Conservation (phyloP, 2,888 invertebrate species). For the Ypsolopha sequella region DNA sequence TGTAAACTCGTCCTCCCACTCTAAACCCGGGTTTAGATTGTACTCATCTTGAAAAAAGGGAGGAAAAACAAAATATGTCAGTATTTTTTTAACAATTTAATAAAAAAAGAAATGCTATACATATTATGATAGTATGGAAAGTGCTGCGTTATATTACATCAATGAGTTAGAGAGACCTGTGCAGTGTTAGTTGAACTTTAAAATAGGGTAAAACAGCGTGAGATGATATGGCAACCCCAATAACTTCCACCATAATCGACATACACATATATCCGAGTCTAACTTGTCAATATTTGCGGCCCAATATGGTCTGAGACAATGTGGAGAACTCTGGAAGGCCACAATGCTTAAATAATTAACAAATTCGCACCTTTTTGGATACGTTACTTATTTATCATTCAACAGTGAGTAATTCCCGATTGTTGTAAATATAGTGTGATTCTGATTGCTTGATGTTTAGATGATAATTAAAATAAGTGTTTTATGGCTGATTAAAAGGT, state of each 20-base stretch:
- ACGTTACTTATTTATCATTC: background rate
- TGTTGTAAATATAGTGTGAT: background rate
- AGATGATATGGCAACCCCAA: slow-evolving; percentile 60
- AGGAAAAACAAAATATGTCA: slow-evolving; percentile 71
- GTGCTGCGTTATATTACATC: no score
- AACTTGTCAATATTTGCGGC: slow-evolving; percentile 27
- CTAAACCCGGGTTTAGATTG: slow-evolving; percentile 99
- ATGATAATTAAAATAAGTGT: no score
- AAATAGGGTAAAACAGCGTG: slow-evolving; percentile 51
- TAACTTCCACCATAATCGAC: slow-evolving; percentile 58
- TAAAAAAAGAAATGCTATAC: slow-evolving; percentile 50
- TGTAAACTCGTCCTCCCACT: slow-evolving; percentile 99
- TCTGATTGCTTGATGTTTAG: background rate
- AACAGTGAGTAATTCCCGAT: background rate
- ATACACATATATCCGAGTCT: slow-evolving; percentile 36
- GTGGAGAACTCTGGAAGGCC: slow-evolving; percentile 73
- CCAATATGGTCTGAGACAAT: slow-evolving; percentile 45
- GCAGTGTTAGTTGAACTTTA: slow-evolving; percentile 63
- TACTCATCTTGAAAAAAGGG: slow-evolving; percentile 94
- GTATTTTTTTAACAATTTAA: slow-evolving; percentile 61
- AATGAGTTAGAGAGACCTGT: slow-evolving; percentile 51
- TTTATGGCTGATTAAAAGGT: background rate
- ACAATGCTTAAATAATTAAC: slow-evolving; percentile 27
- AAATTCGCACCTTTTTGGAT: slow-evolving; percentile 15
- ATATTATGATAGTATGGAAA: slow-evolving; percentile 20